These are phyloP conservation scores for Oncorhynchus nerka DNA, from an alignment of 2,113 vertebrate species.

Conservation along the genomic window DNA sequence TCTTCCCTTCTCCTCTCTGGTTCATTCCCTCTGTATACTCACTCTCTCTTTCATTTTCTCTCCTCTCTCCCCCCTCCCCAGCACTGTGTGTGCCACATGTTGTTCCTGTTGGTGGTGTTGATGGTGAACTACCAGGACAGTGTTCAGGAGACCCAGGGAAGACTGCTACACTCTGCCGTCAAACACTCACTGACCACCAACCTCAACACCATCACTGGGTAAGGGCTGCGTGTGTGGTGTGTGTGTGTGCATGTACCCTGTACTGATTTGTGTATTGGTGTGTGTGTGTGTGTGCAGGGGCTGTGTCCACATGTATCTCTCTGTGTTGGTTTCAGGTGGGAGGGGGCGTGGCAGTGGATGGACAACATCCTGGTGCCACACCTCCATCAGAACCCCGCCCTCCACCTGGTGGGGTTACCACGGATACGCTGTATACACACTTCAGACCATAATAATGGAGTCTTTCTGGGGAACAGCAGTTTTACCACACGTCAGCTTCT, in stretches of 20 bases:
- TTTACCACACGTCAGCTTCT: slow-evolving; percentile 46
- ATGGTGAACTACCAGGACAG: slow-evolving; percentile 77
- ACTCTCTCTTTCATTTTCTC: not conserved
- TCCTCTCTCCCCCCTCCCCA: slow-evolving; percentile 23
- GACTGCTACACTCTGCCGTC: slow-evolving; percentile 61
- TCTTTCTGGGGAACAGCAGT: slow-evolving; percentile 59
- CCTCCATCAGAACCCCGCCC: slow-evolving; percentile 62
- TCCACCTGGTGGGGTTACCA: slow-evolving; percentile 64
- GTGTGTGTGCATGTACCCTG: not conserved
- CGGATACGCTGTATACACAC: slow-evolving; percentile 49
- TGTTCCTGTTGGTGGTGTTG: slow-evolving; percentile 76
- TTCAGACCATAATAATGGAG: not conserved
- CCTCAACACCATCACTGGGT: slow-evolving; percentile 65
- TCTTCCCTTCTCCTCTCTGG: too few species aligned
- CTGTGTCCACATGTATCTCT: not conserved
- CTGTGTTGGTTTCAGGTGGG: slow-evolving; percentile 52
- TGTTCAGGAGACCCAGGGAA: slow-evolving; percentile 60
- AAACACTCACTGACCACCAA: slow-evolving; percentile 52
- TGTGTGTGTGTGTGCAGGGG: slow-evolving; percentile 4
- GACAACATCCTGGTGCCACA: slow-evolving; percentile 58
- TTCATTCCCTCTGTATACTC: too few species aligned
- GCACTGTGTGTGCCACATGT: slow-evolving; percentile 71
- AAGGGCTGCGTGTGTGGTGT: not conserved
- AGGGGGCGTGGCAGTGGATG: slow-evolving; percentile 70
- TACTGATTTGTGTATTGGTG: not conserved